Evolutionary conservation across 2,113 vertebrate genomes (phyloP), one percentile per base, ranked within the genome.

Genomic region (Hippocampus mohnikei): DNA sequence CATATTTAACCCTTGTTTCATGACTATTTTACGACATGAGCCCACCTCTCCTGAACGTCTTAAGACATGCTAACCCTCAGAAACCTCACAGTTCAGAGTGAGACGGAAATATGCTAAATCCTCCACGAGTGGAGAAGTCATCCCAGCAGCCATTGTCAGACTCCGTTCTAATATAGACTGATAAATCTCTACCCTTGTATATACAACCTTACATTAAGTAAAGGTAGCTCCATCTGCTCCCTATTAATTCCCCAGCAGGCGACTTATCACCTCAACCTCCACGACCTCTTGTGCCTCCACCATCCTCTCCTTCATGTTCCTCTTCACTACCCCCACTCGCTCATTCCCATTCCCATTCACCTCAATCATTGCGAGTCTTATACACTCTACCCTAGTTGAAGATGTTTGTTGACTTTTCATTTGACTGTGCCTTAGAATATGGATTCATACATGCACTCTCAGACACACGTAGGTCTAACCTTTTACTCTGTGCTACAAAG

Each of bases 161-260:
- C 86, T 81, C 75, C 71, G 41, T 82, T 85, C 86, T 81, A 71
- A 74, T 78, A 74, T 71, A 83, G 86, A 88, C 85, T 81, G 89
- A 90, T 90, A 86, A 87, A 91, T 91, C 80, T 88, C 82, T 77
- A 72, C 61, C 55, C 66, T 80, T 50, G 75, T 67, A 82, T 88
- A 82, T 79, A 75, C 80, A 87, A 80, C 82, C 84, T 79, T 76
- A 75, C 81, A 84, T 88, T 87, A 86, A 86, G 90, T 78, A 90
- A 88, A 91, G 90, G 90, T 90, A 90, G 84, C 85, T 29, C 86
- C 90, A 91, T 90, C 90, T 91, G 90, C 82, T 89, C 81, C 84
- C 83, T 85, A 90, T 91, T 90, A 91, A 91, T 91, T 91, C 88
- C 80, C 79, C 85, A 82, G 85, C 88, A 90, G 86, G 87, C 85